These are phyloP conservation scores for Ophraella communa DNA, from an alignment of 2,888 invertebrate genomes.

Conservation along the genomic window DNA sequence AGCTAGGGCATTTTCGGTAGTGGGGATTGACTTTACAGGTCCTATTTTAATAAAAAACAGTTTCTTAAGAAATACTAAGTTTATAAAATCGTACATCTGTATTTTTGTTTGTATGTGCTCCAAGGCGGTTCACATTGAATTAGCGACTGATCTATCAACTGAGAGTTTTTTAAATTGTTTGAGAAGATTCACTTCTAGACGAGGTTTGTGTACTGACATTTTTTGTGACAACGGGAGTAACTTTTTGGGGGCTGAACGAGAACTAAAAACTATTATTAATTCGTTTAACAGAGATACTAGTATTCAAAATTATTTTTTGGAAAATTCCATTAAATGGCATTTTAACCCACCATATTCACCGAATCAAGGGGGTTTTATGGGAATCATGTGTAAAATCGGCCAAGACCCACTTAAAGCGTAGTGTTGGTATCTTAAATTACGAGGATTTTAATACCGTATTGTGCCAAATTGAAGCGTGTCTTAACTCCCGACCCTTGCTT, in stretches of 20 bases:
- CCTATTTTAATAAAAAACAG: background rate
- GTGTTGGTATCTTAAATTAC: background rate
- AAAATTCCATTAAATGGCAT: background rate
- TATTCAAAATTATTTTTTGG: background rate
- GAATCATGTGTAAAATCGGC: background rate
- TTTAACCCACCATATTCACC: background rate
- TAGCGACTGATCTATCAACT: background rate
- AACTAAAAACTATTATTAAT: background rate
- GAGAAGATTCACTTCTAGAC: background rate
- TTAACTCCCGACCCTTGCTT: background rate
- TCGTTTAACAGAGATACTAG: background rate
- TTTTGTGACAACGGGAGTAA: background rate
- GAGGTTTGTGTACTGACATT: background rate
- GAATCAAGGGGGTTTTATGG: background rate
- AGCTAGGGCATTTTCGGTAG: too few relatives aligned
- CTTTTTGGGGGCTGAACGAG: background rate
- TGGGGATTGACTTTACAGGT: too few relatives aligned
- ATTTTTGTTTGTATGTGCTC: background rate
- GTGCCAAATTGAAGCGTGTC: background rate
- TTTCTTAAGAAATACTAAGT: background rate
- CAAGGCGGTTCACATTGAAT: background rate
- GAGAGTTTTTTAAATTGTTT: background rate
- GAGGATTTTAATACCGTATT: background rate
- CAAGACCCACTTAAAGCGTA: background rate
- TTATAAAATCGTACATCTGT: background rate